These are phyloP conservation scores for Siniperca undulata DNA, from an alignment of 2,797 vertebrate species.

Conservation along the genomic window DNA sequence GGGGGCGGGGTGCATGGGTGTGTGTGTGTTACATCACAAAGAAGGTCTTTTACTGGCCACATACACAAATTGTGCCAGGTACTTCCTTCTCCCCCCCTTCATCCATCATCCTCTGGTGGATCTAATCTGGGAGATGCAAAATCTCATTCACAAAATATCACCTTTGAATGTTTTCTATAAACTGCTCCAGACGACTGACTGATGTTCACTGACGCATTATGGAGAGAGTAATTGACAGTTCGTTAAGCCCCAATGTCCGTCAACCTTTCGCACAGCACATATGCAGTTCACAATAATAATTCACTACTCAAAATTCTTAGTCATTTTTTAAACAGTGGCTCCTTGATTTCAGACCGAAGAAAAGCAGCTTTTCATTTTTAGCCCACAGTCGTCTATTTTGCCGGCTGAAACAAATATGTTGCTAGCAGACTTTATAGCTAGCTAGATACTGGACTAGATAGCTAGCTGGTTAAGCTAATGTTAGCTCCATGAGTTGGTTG, in stretches of 20 bases:
- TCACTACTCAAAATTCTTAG: background rate
- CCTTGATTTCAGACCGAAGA: background rate
- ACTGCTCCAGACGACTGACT: background rate
- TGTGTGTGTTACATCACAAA: slow-evolving; percentile 60
- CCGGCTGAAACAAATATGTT: background rate
- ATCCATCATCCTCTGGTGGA: background rate
- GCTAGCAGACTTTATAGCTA: background rate
- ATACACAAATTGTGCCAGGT: slow-evolving; percentile 19
- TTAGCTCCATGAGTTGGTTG: background rate
- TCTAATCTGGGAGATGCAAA: slow-evolving; percentile 6
- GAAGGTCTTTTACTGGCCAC: slow-evolving; percentile 45
- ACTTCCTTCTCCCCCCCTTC: background rate
- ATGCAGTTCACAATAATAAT: background rate
- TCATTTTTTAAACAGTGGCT: background rate
- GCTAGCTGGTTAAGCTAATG: background rate
- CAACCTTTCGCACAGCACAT: background rate
- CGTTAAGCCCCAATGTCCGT: background rate
- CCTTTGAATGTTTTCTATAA: slow-evolving; percentile 9
- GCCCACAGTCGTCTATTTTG: background rate
- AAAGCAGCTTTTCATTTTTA: background rate
- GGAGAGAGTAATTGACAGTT: background rate
- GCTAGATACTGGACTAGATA: too few relatives aligned
- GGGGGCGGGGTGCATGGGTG: slow-evolving; percentile 7
- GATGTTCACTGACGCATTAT: background rate
- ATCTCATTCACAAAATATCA: slow-evolving; percentile 35